Evolutionary conservation across 2,888 invertebrate species (phyloP).

Genomic region (Sclerodermus sp.): DNA sequence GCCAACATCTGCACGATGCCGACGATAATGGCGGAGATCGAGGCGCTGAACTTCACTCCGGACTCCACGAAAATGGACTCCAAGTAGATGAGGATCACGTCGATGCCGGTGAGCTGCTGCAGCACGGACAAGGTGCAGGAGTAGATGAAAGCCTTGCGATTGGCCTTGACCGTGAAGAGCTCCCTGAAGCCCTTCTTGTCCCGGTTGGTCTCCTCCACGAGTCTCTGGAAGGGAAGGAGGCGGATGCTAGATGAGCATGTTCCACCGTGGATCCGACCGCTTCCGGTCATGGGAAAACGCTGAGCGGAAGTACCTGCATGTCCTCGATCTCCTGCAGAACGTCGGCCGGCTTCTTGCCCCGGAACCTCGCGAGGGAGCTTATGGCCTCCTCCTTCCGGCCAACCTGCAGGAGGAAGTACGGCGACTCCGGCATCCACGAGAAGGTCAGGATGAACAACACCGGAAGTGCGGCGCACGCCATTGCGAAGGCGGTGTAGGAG

Average conservation of each 20-base stretch:
- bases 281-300: no score
- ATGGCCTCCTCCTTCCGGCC: conserved; percentile 66
- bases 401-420: conserved; percentile 68
- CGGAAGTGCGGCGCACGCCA: conserved; percentile 67
- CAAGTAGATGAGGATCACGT: conserved; percentile 79
- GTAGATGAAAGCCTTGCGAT: conserved; percentile 76
- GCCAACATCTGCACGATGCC: conserved; percentile 73
- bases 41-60: conserved; percentile 64
- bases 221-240: conserved; percentile 37
- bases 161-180: conserved; percentile 67
- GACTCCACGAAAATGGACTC: conserved; percentile 72
- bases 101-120: conserved; percentile 84
- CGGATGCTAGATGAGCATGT: background rate
- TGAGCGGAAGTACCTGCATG: conserved; percentile 65
- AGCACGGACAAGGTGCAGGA: conserved; percentile 75
- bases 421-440: conserved; percentile 80
- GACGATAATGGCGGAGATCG: conserved; percentile 74
- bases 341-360: conserved; percentile 64
- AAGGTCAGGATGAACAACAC: conserved; percentile 64
- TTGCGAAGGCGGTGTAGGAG: conserved; percentile 66
- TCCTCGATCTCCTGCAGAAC: conserved; percentile 66
- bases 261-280: no score
- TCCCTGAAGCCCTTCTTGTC: conserved; percentile 58
- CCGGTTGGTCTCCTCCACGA: conserved; percentile 48
- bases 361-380: conserved; percentile 66